Evolutionary conservation across 1,140 invertebrate species (phyloP).

Genomic region (Anoplolepis gracilipes): DNA sequence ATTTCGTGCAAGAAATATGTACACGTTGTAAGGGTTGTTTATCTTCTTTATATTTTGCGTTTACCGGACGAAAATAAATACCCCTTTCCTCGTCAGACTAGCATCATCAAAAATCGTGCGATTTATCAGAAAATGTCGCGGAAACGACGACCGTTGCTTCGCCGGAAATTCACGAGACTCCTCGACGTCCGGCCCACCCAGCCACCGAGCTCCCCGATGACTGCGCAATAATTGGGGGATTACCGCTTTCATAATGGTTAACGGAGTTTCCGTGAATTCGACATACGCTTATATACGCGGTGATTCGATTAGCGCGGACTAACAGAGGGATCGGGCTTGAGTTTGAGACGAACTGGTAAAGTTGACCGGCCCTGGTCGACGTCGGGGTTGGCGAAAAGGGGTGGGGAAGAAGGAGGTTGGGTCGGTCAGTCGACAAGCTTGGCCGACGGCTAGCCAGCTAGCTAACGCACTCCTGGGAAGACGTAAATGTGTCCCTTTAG

Average conservation of each 20-base stretch:
- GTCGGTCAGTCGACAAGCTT: slow-evolving; percentile 41
- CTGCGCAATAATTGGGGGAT: slow-evolving; percentile 57
- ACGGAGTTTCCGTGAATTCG: slow-evolving; percentile 64
- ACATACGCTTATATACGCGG: slow-evolving; percentile 59
- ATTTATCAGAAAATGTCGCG: slow-evolving; percentile 21
- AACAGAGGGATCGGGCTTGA: slow-evolving; percentile 63
- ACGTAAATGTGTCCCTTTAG: slow-evolving; percentile 82
- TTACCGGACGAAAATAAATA: neutral
- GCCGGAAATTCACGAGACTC: slow-evolving; percentile 53
- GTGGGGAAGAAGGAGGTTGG: slow-evolving; percentile 29
- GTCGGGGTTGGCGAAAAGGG: neutral
- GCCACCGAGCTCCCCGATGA: slow-evolving; percentile 37
- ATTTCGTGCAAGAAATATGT: neutral
- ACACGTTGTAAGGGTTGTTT: neutral
- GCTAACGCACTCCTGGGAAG: slow-evolving; percentile 80
- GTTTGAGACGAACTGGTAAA: slow-evolving; percentile 60
- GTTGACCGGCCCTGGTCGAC: slow-evolving; percentile 62
- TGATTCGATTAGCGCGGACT: slow-evolving; percentile 70
- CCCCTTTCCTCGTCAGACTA: neutral
- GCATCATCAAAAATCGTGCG: neutral
- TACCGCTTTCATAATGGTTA: slow-evolving; percentile 57
- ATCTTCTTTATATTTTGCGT: neutral
- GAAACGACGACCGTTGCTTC: neutral
- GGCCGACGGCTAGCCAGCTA: slow-evolving; percentile 56
- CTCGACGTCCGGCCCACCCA: slow-evolving; percentile 18